Conservation (phyloP, 2,113 vertebrate genomes). For the Echinops telfairi region DNA sequence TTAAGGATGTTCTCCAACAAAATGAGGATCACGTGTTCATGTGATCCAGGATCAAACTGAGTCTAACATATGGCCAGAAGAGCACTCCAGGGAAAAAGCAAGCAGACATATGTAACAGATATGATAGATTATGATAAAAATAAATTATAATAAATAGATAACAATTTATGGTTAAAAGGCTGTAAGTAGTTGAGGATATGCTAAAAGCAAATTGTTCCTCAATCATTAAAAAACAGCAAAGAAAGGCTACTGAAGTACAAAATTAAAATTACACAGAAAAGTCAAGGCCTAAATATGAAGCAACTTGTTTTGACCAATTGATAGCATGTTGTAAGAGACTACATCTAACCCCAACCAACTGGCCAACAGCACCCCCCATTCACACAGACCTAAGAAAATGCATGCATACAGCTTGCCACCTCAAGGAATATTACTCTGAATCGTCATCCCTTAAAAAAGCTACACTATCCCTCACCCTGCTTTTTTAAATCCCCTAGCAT, state of each 20-base stretch:
- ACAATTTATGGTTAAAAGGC: neutral
- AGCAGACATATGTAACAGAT: neutral
- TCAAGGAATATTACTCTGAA: neutral
- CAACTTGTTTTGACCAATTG: constrained; percentile 5
- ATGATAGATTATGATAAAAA: neutral
- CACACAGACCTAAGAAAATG: constrained; percentile 15
- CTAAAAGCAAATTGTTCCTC: constrained; percentile 5
- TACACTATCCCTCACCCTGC: neutral
- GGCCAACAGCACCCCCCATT: neutral
- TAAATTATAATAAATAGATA: no score
- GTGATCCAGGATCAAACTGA: neutral
- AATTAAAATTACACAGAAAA: neutral
- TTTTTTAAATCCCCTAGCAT: neutral
- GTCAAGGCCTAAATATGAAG: neutral
- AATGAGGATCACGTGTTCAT: constrained; percentile 16
- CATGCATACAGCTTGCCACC: neutral
- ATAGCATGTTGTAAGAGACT: neutral
- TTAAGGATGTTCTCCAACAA: constrained; percentile 47
- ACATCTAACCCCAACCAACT: neutral
- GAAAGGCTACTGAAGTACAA: neutral
- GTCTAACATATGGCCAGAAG: neutral
- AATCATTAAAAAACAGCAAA: constrained; percentile 39
- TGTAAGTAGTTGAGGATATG: neutral
- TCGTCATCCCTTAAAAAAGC: neutral
- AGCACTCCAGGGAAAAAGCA: neutral